Conservation (phyloP, 2,888 invertebrate species). For the Ecdyonurus torrentis region DNA sequence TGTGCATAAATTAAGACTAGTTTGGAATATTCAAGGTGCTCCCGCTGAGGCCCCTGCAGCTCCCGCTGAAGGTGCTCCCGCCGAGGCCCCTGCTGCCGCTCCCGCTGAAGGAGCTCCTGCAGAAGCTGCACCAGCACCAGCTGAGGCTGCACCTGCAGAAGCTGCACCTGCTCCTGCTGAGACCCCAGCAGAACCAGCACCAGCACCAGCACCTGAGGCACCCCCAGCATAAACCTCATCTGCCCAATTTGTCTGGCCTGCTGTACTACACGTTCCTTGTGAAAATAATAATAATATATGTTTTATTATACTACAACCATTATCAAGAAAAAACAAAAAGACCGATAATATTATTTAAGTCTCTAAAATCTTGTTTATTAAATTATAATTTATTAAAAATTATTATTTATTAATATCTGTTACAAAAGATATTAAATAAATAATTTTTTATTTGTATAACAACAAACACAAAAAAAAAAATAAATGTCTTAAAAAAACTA, state of each 20-base stretch:
- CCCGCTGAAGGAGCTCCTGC: conserved; percentile 13
- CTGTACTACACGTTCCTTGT: not conserved
- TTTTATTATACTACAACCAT: not conserved
- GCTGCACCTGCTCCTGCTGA: conserved; percentile 17
- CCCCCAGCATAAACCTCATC: conserved; percentile 12
- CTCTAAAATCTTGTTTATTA: not conserved
- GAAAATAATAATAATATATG: not conserved
- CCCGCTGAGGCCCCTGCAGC: conserved; percentile 25
- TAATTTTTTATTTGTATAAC: not conserved
- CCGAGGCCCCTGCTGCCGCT: conserved; percentile 15
- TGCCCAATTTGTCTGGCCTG: not conserved
- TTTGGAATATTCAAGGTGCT: no score
- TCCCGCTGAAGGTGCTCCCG: conserved; percentile 12
- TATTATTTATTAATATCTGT: no score
- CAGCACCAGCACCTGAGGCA: conserved; percentile 14
- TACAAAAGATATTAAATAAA: no score
- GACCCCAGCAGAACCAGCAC: conserved; percentile 17
- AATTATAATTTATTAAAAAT: not conserved
- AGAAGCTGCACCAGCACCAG: conserved; percentile 16
- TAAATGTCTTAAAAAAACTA: not conserved
- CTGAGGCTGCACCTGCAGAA: conserved; percentile 14
- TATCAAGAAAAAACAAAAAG: not conserved
- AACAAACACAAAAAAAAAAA: not conserved
- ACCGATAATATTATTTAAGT: not conserved
- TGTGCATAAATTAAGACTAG: no score